Conservation (phyloP, 1,140 invertebrate species). For the Dendrolimus punctatus region DNA sequence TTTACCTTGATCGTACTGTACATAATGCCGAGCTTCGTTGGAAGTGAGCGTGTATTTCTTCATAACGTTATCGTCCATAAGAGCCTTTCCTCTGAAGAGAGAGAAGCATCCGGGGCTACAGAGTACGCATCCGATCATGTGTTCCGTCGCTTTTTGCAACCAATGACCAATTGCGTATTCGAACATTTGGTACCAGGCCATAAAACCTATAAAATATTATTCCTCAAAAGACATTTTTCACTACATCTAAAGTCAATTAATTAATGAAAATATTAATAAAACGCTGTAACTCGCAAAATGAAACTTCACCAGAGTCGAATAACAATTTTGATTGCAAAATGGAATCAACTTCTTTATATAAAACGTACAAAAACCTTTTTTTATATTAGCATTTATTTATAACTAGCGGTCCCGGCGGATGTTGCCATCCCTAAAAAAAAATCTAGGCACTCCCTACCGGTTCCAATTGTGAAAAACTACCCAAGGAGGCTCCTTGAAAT, state of each 20-base stretch:
- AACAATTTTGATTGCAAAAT: too few relatives aligned
- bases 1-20: constrained; percentile 97
- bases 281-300: too few relatives aligned
- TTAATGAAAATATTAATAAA: not conserved
- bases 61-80: constrained; percentile 99
- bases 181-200: constrained; percentile 99
- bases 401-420: too few relatives aligned
- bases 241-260: not conserved
- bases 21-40: constrained; percentile 95
- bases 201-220: constrained; percentile 80
- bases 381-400: too few relatives aligned
- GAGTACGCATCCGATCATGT: constrained; percentile 98
- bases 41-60: constrained; percentile 95
- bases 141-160: constrained; percentile 99
- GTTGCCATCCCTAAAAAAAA: too few relatives aligned
- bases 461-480: too few relatives aligned
- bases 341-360: too few relatives aligned
- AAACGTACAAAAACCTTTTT: too few relatives aligned
- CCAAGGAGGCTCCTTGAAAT: too few relatives aligned
- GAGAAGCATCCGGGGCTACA: constrained; percentile 99
- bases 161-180: constrained; percentile 99
- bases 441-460: too few relatives aligned
- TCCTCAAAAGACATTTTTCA: too few relatives aligned
- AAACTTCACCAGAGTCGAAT: too few relatives aligned
- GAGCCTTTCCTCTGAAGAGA: constrained; percentile 94